Evolutionary conservation across 2,113 vertebrate genomes (phyloP), one percentile per base, ranked within the genome.

Genomic region (Podilymbus podiceps): DNA sequence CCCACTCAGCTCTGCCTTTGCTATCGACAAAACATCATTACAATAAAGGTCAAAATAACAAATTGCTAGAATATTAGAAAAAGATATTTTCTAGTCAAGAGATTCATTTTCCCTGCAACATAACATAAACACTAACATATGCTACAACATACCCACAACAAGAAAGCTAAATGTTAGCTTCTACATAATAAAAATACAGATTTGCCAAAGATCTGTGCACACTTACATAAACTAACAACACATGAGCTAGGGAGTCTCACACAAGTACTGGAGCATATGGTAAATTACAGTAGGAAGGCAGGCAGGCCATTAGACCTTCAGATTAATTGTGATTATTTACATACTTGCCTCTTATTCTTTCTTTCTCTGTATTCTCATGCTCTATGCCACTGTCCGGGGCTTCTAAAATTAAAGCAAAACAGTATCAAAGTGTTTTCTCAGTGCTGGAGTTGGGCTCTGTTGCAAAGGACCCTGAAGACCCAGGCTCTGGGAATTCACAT

Each of bases 11-110:
- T 88, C 89, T 47, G 35, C 74, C 59, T 85, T 88, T 78, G 38
- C 66, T 95, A 87, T 95, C 85, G 94, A 89, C 53, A 88, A 91
- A 97, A 89, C 10, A 63, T 94, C 89, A 89, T 93, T 80, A 85
- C 55, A 40, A 85, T 90, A 97, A 96, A 97, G 96, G 95, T 95
- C 93, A 96, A 91, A 95, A 96, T 71, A 96, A 96, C 67, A 91
- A 95, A 93, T 97, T n/a, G 46, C 55, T 88, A 80, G 50, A 80
- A 76, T 88, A 95, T 87, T 59, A 90, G 52, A 92, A 53, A 46
- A 78, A 67, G 67, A 67, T 88, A 87, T 92, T 91, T 97, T 82
- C 55, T 71, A 96, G 89, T 47, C 67, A 73, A 91, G 87, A 91
- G 84, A 97, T 95, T 93, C 49, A 73, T 97, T 97, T 94, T 87